Percentiles rank a stretch among this genome's conserved stretches.
These are phyloP conservation scores for Phenacoccus solenopsis DNA, from an alignment of 1,140 invertebrate species.

Conservation along the genomic window DNA sequence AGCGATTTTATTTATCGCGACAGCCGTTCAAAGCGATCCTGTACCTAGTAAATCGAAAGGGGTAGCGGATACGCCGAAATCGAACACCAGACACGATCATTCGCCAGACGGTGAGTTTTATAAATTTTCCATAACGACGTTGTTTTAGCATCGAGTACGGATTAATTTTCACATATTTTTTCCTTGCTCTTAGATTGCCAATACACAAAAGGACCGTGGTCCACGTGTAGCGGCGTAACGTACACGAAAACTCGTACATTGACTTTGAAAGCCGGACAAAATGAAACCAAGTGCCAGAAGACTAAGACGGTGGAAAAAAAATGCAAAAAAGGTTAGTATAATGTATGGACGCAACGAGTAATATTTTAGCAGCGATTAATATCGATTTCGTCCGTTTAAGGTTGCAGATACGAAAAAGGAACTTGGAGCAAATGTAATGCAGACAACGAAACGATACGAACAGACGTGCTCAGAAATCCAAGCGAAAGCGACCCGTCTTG, in stretches of 20 bases:
- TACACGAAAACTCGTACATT: conserved; percentile 65
- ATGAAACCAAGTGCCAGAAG: conserved; percentile 55
- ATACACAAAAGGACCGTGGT: conserved; percentile 71
- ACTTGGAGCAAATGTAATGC: conserved; percentile 54
- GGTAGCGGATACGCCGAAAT: neutral
- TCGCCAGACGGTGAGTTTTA: neutral
- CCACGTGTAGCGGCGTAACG: conserved; percentile 67
- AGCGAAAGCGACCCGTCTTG: conserved; percentile 58
- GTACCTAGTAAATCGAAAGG: neutral
- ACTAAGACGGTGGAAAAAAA: conserved; percentile 79
- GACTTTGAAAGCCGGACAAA: conserved; percentile 57
- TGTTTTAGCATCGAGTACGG: neutral
- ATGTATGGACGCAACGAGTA: too few species aligned
- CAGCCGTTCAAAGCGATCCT: neutral
- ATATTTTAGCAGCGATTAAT: too few species aligned
- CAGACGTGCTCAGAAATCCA: conserved; percentile 47
- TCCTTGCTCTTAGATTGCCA: conserved; percentile 43
- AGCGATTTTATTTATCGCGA: neutral
- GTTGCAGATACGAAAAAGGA: conserved; percentile 64
- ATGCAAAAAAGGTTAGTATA: conserved; percentile 66
- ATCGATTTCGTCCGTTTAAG: too few species aligned
- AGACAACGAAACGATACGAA: conserved; percentile 49
- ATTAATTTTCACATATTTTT: neutral
- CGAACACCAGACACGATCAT: neutral
- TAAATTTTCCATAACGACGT: neutral